Conservation (phyloP, 92 coral and sea anemone species). For the Phenganax stokvisi region DNA sequence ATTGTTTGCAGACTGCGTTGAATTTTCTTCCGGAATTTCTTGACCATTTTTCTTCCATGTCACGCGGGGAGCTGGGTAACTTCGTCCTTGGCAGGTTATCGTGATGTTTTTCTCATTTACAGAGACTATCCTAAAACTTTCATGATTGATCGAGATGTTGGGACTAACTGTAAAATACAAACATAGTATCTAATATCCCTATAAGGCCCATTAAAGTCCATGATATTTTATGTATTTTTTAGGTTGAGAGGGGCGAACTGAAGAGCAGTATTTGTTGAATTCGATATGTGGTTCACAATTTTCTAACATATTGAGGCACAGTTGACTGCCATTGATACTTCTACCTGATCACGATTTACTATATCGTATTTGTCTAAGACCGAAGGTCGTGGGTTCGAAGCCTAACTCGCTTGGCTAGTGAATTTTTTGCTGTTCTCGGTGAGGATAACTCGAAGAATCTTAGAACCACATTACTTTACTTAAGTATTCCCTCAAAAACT, state of each 20-base stretch:
- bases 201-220: not conserved
- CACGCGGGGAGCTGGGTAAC: slow-evolving; percentile 56
- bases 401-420: too few relatives aligned
- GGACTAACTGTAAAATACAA: not conserved
- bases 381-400: too few relatives aligned
- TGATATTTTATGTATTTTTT: too few relatives aligned
- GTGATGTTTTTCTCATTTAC: slow-evolving; percentile 36
- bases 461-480: not conserved
- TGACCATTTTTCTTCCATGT: slow-evolving; percentile 41
- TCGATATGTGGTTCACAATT: too few relatives aligned
- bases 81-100: slow-evolving; percentile 56
- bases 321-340: too few relatives aligned
- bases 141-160: not conserved
- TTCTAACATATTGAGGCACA: too few relatives aligned
- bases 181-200: not conserved
- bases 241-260: too few relatives aligned
- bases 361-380: too few relatives aligned
- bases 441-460: not conserved
- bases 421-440: too few relatives aligned
- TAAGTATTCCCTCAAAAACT: not conserved
- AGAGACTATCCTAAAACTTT: not conserved
- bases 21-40: slow-evolving; percentile 13
- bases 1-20: not conserved
- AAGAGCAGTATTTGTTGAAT: too few relatives aligned
- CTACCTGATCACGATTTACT: too few relatives aligned